Base-by-base conservation (phyloP, 2,888 invertebrate genomes). In the Orchesellides sinensis region DNA sequence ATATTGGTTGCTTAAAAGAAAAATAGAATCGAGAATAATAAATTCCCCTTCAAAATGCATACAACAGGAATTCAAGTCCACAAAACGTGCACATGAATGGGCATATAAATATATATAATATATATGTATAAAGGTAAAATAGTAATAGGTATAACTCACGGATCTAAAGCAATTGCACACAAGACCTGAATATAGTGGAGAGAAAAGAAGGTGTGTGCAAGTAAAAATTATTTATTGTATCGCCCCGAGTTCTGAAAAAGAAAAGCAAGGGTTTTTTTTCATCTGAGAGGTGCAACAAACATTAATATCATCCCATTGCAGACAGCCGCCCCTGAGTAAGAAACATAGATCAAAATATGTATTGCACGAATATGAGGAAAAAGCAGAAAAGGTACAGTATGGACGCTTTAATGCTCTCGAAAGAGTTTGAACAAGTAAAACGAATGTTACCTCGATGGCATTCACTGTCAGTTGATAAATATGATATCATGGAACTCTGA, bases 201-300 rank as follows among this genome's bases (percentile, higher is more conserved):
- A 70, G 83, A 73, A 83, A 78, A 83, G 83, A 77, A 78, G 83
- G 83, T 83, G 83, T 83, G 83, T 78, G 45, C 83, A 32, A 83
- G 83, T n/a, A 77, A 77, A 78, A 83, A 83, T 83, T 83, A 83
- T 83, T 83, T 83, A 83, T 83, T 83, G 54, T 69, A 83, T 83
- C 72, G 83, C 83, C 83, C 83, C 77, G 68, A 83, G 83, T 83
- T 63, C 40, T 68, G 59, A 83, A 73, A 70, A 77, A 69, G 66
- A 73, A 80, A 80, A 69, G 61, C 73, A 69, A 61, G 49, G 63
- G 66, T 56, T 59, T 75, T 32, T 61, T 70, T 63, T 23, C 25
- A 14, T 72, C 49, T 81, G 81, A 83, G 72, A 83, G 77, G 72
- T 72, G 83, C 66, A 83, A 78, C 66, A 68, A 49, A 52, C 78